Evolutionary conservation across 2,113 vertebrate genomes (phyloP).

Genomic region (Microtus richardsoni): DNA sequence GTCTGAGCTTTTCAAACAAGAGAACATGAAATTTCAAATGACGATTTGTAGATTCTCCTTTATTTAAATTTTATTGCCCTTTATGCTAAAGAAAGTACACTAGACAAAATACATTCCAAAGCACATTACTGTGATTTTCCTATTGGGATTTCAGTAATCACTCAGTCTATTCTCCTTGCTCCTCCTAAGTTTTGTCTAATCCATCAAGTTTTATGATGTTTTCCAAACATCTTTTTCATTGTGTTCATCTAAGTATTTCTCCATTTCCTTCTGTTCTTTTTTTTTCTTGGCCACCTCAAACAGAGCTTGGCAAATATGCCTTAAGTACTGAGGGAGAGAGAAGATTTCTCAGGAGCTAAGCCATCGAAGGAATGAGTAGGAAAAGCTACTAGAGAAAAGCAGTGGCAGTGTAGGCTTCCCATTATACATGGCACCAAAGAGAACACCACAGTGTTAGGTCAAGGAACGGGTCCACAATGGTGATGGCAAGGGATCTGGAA

Average conservation of each 20-base stretch:
- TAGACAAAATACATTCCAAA: neutral
- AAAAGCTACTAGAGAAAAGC: constrained; percentile 39
- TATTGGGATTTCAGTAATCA: neutral
- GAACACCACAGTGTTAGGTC: neutral
- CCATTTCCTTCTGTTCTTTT: neutral
- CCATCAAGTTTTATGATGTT: neutral
- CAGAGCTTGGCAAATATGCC: neutral
- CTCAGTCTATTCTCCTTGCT: neutral
- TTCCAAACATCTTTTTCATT: neutral
- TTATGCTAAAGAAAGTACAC: neutral
- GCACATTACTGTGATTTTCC: neutral
- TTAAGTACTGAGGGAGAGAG: constrained; percentile 3
- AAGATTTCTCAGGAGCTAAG: constrained; percentile 40
- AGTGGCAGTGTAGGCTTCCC: constrained; percentile 7
- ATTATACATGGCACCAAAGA: neutral
- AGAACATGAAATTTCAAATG: neutral
- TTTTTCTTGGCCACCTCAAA: neutral
- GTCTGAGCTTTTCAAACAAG: constrained; percentile 22
- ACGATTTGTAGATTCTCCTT: neutral
- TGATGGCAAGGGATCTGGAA: neutral
- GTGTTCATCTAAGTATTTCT: neutral
- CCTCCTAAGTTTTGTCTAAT: neutral
- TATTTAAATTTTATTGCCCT: neutral
- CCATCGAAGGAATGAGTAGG: constrained; percentile 16
- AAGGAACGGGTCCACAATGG: neutral